Evolutionary conservation across 1,140 invertebrate species (phyloP).

Genomic region (Drosophila elegans): DNA sequence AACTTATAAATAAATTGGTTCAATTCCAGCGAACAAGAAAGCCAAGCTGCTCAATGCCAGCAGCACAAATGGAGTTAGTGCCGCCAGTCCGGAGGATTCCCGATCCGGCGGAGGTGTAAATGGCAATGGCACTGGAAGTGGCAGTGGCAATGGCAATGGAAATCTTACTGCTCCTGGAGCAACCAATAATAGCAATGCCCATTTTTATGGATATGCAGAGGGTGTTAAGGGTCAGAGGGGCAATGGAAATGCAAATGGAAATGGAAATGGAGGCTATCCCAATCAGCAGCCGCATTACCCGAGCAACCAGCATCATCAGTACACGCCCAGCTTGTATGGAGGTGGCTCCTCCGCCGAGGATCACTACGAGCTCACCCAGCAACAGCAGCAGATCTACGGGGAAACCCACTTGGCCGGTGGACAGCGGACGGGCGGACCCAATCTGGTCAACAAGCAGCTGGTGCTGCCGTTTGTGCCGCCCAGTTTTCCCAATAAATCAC

Average conservation of each 20-base stretch:
- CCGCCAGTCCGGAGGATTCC: conserved; percentile 24
- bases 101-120: conserved; percentile 15
- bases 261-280: conserved; percentile 17
- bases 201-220: conserved; percentile 59
- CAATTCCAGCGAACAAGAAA: conserved; percentile 85
- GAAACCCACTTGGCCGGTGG: conserved; percentile 29
- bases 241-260: conserved; percentile 17
- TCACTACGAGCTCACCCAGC: conserved; percentile 71
- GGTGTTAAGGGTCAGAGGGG: conserved; percentile 40
- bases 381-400: conserved; percentile 65
- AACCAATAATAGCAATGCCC: not conserved
- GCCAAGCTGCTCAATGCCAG: conserved; percentile 82
- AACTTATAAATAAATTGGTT: conserved; percentile 81
- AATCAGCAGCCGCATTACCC: conserved; percentile 35
- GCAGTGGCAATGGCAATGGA: conserved; percentile 16
- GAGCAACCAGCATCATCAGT: conserved; percentile 49
- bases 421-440: conserved; percentile 85
- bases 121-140: conserved; percentile 12
- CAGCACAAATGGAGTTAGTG: not conserved
- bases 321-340: conserved; percentile 56
- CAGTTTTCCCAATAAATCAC: conserved; percentile 90
- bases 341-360: conserved; percentile 71
- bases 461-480: conserved; percentile 95
- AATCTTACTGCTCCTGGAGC: not conserved
- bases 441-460: conserved; percentile 92